Evolutionary conservation across 1,140 invertebrate genomes (phyloP).

Genomic region (Conopomorpha cramerella): DNA sequence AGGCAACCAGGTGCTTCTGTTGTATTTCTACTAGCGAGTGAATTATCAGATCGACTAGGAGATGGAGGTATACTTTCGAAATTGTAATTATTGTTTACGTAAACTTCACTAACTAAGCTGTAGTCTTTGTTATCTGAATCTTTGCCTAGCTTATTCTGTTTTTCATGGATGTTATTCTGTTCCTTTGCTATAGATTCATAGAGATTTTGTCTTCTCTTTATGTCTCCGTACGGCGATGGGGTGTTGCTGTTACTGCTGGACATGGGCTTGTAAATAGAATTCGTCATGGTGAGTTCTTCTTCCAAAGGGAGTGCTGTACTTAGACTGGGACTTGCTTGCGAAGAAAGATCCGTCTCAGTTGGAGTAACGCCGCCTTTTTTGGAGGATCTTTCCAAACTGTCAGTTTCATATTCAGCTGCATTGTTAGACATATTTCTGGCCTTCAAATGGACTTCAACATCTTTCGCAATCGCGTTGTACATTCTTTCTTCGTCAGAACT

Average conservation of each 20-base stretch:
- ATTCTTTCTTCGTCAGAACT: constrained; percentile 38
- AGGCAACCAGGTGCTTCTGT: constrained; percentile 68
- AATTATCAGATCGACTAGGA: constrained; percentile 67
- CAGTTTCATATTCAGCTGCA: constrained; percentile 72
- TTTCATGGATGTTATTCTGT: constrained; percentile 7
- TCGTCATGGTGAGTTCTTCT: constrained; percentile 77
- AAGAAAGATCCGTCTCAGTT: constrained; percentile 66
- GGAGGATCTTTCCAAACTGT: constrained; percentile 74
- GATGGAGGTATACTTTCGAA: constrained; percentile 64
- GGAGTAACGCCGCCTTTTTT: constrained; percentile 63
- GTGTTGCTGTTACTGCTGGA: constrained; percentile 64
- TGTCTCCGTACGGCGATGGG: constrained; percentile 52
- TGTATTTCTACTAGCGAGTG: constrained; percentile 54
- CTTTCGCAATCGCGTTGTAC: no score
- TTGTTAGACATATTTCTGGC: constrained; percentile 22
- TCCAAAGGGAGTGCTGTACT: constrained; percentile 74
- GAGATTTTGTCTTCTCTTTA: constrained; percentile 27
- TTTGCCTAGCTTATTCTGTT: constrained; percentile 10
- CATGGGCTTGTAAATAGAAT: constrained; percentile 67
- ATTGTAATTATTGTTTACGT: constrained; percentile 77
- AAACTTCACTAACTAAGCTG: constrained; percentile 75
- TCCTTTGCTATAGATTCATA: no score
- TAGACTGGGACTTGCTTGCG: constrained; percentile 70
- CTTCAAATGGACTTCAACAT: no score
- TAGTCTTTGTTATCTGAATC: constrained; percentile 56